A percentile compares a stretch with the other conserved stretches of the same genome.
Evolutionary conservation across 2,797 vertebrate species (phyloP).

Genomic region (Sciurus carolinensis): DNA sequence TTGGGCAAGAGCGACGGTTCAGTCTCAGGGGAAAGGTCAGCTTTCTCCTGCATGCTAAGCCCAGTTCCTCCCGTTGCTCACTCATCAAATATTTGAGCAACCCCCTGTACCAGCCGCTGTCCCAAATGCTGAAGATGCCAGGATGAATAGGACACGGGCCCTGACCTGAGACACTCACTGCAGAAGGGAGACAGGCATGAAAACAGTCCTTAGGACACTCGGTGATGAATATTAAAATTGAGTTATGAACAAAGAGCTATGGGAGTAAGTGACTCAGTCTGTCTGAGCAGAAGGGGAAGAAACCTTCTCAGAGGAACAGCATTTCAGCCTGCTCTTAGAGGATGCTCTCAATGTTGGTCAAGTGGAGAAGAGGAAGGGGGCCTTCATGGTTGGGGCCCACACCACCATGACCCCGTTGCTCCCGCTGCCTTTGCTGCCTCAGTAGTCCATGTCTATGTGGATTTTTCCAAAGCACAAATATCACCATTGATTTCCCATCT

Average conservation of each 20-base stretch:
- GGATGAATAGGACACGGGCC: background rate
- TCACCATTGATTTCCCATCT: background rate
- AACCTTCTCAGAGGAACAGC: background rate
- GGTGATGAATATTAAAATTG: background rate
- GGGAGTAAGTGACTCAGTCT: background rate
- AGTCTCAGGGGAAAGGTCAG: background rate
- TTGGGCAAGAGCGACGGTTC: background rate
- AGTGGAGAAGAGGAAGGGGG: background rate
- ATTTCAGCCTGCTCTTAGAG: constrained; percentile 5
- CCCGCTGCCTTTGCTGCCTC: no score
- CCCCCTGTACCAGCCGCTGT: background rate
- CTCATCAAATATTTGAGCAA: constrained; percentile 15
- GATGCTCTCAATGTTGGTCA: constrained; percentile 16
- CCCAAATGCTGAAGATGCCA: constrained; percentile 55
- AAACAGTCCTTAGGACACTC: constrained; percentile 15
- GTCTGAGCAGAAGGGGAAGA: background rate
- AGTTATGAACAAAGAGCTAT: constrained; percentile 16
- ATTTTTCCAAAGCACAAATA: constrained; percentile 35
- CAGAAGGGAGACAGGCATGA: background rate
- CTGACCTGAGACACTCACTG: background rate
- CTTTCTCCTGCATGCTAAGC: background rate
- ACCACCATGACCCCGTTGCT: background rate
- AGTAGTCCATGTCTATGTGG: background rate
- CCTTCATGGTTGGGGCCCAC: background rate
- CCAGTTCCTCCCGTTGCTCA: background rate